These are phyloP conservation scores for Phaethornis superciliosus DNA, from an alignment of 2,113 vertebrate species.

Conservation along the genomic window DNA sequence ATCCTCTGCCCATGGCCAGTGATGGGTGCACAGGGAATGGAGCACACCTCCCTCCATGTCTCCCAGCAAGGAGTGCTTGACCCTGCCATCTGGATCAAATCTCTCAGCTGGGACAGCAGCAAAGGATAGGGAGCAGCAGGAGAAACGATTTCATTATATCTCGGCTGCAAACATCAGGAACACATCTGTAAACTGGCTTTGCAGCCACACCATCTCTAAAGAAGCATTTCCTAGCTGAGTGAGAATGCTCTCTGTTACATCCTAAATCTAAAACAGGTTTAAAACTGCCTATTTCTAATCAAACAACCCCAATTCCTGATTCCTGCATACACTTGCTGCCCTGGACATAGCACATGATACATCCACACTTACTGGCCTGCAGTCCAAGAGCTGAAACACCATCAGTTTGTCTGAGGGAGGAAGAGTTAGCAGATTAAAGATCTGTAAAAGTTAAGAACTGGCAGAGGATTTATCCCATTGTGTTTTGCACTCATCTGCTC, in stretches of 20 bases:
- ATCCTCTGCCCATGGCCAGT: background rate
- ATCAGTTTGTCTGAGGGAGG: background rate
- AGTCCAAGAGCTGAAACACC: background rate
- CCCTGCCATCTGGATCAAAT: background rate
- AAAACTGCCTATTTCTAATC: background rate
- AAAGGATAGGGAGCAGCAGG: background rate
- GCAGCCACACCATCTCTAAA: background rate
- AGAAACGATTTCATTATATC: background rate
- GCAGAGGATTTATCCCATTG: background rate
- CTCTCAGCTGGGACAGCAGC: background rate
- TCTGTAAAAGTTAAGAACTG: slow-evolving; percentile 29
- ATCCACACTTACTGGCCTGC: background rate
- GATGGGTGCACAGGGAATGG: background rate
- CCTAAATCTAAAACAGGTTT: background rate
- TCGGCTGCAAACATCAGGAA: background rate
- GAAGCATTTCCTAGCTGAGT: background rate
- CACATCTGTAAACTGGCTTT: background rate
- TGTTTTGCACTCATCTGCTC: slow-evolving; percentile 1
- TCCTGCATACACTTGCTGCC: background rate
- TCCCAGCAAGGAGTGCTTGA: background rate
- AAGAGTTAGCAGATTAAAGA: slow-evolving; percentile 27
- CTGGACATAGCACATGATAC: background rate
- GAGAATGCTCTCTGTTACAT: background rate
- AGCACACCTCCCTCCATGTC: background rate
- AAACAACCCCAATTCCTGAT: background rate